Conservation (phyloP, 2,888 invertebrate genomes). For the Lepetodrilus schrolli region DNA sequence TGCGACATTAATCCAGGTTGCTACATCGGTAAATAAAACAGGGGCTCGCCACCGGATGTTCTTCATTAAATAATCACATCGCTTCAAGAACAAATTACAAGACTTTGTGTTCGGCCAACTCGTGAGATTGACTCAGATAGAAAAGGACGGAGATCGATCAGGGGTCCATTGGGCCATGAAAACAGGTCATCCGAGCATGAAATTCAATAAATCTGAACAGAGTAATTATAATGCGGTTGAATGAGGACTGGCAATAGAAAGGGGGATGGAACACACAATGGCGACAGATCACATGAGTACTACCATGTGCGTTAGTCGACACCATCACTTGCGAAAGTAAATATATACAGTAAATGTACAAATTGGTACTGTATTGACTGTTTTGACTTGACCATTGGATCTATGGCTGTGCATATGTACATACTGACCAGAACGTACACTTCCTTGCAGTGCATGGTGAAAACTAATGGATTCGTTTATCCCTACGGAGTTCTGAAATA, state of each 20-base stretch:
- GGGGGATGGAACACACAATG: too few relatives aligned
- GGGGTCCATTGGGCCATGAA: neutral
- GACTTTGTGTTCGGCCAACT: neutral
- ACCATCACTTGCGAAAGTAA: too few relatives aligned
- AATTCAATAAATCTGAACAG: neutral
- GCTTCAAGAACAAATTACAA: slow-evolving; percentile 21
- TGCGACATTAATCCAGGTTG: slow-evolving; percentile 12
- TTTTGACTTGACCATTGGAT: too few relatives aligned
- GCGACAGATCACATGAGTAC: too few relatives aligned
- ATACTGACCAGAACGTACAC: too few relatives aligned
- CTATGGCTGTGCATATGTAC: too few relatives aligned
- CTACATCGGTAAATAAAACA: slow-evolving; percentile 22
- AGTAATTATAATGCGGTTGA: neutral
- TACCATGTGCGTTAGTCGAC: too few relatives aligned
- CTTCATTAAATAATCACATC: slow-evolving; percentile 25
- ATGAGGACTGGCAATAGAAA: neutral
- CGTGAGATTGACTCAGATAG: slow-evolving; percentile 9
- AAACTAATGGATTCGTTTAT: too few relatives aligned
- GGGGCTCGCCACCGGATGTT: neutral
- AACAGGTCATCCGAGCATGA: neutral
- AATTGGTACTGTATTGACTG: too few relatives aligned
- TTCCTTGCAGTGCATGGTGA: too few relatives aligned
- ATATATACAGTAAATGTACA: too few relatives aligned
- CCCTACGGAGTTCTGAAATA: too few relatives aligned
- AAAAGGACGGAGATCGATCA: slow-evolving; percentile 14